Evolutionary conservation across 2,888 invertebrate species (phyloP).

Genomic region (Harpalus rubripes): DNA sequence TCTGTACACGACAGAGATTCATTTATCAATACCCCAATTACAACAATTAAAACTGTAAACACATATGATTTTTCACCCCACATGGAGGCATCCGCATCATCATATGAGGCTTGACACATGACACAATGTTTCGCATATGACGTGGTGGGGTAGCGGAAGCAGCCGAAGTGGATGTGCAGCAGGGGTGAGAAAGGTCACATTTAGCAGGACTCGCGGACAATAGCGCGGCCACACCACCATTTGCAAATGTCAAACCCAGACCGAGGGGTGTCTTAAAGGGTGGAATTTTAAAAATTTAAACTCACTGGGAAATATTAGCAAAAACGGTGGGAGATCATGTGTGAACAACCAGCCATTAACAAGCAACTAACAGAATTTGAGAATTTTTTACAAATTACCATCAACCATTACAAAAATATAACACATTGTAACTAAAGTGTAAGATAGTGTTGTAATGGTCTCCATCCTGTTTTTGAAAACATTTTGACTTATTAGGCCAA

Average conservation of each 20-base stretch:
- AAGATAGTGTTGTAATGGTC: no score
- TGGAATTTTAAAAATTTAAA: background rate
- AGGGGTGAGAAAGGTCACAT: conserved; percentile 54
- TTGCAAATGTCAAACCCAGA: conserved; percentile 63
- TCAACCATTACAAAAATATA: no score
- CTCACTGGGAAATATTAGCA: background rate
- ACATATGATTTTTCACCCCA: conserved; percentile 36
- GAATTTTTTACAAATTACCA: no score
- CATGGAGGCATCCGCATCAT: background rate
- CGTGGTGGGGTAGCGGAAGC: background rate
- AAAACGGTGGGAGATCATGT: conserved; percentile 4
- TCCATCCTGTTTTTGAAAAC: no score
- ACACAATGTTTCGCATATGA: conserved; percentile 27
- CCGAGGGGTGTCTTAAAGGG: conserved; percentile 19
- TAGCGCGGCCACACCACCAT: conserved; percentile 45
- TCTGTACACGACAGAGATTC: background rate
- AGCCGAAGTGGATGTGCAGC: conserved; percentile 25
- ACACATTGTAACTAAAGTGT: no score
- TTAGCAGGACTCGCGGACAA: conserved; percentile 50
- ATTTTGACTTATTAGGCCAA: no score
- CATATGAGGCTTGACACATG: conserved; percentile 20
- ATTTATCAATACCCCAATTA: conserved; percentile 38
- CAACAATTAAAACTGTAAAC: conserved; percentile 46
- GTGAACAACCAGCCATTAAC: background rate
- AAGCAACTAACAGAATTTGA: background rate